Conservation (phyloP, 1,140 invertebrate species). For the Brachionus sp. region DNA sequence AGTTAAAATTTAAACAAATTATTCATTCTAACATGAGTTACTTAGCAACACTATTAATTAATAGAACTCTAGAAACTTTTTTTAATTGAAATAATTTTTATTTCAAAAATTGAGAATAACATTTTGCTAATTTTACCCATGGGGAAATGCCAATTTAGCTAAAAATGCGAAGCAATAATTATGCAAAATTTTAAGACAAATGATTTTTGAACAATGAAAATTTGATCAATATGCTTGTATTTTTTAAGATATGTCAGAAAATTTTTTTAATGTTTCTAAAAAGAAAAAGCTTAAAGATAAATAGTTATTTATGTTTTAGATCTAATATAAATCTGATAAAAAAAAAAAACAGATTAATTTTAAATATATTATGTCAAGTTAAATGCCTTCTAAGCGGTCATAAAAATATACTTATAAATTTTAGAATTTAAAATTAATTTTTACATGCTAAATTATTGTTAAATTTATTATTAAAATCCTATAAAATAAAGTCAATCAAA, state of each 20-base stretch:
- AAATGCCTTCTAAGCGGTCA: too few species aligned
- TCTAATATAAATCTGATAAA: neutral
- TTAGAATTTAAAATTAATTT: too few species aligned
- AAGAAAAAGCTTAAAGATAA: too few species aligned
- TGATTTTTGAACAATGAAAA: neutral
- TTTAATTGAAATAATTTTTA: neutral
- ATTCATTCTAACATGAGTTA: constrained; percentile 20
- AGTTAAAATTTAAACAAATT: constrained; percentile 37
- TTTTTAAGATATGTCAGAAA: neutral
- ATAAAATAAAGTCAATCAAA: too few species aligned
- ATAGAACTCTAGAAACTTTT: neutral
- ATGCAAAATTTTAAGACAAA: neutral
- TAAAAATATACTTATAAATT: too few species aligned
- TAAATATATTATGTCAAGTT: neutral
- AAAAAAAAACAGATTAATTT: neutral
- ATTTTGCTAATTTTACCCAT: neutral
- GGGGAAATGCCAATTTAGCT: neutral
- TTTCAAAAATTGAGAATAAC: neutral
- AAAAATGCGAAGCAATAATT: neutral
- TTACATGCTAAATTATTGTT: too few species aligned
- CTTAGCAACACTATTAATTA: constrained; percentile 23
- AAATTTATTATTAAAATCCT: too few species aligned
- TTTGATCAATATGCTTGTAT: neutral
- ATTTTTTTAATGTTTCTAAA: too few species aligned
- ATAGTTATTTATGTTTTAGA: neutral